Base-by-base conservation (phyloP, 1,140 invertebrate genomes). In the Musca domestica region DNA sequence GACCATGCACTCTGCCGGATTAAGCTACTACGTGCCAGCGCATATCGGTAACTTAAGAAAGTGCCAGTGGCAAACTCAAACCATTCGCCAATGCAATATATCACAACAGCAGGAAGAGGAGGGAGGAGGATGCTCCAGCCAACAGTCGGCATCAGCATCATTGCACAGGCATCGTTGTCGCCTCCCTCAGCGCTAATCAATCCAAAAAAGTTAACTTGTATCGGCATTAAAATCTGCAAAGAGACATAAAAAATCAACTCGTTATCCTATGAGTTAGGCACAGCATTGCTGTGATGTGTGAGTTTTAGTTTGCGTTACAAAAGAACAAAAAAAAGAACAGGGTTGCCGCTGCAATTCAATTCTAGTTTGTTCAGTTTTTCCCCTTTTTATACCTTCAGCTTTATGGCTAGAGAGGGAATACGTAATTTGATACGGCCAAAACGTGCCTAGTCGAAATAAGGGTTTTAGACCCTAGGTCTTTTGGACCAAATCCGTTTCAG, bases 221-320 rank as follows among this genome's bases (percentile, higher is more conserved):
- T 49, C 48, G 64, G 10, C 52, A 72, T 73, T 71, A 76, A 77
- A 78, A 78, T 78, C 76, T 73, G 71, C 75, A 74, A 78, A 78
- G 76, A 76, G 72, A 70, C 75, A 74, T 73, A 78, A 75, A 76
- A 78, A 78, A 78, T 78, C 76, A 78, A 78, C 76, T 78, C 76
- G 76, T 78, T 78, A 78, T 78, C 76, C 49, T 20, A 19, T 5
- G 17, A 19, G 10, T 20, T 22, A 51, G 49, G 3, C 49, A 51
- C 49, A 19, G 49, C 17, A 19, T 49, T 19, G 48, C 48, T 12
- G 14, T 49, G 5, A 30, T 27, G 4, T 30, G 56, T 61, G 19
- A 6, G 56, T 27, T 1, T 10, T 7, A 6, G 15, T 30, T 2
- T 6, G 9, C 3, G 10, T 17, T 25, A 27, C 6, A 3, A 17